Evolutionary conservation across 2,888 invertebrate genomes (phyloP).

Genomic region (Pollenia angustigena): DNA sequence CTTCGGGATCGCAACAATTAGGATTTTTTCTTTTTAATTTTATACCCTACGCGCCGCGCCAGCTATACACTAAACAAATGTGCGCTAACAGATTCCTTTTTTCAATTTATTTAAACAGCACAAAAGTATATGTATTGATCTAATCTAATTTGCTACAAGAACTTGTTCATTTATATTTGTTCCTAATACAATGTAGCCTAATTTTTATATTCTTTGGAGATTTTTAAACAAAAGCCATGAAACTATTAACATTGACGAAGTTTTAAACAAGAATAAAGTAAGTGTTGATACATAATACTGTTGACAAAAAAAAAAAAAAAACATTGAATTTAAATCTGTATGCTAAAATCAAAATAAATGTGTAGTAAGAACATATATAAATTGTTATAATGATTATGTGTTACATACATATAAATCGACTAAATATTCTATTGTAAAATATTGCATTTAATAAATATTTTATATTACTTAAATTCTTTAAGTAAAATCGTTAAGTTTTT

Average conservation of each 20-base stretch:
- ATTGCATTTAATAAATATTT: background rate
- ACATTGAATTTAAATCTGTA: constrained; percentile 1
- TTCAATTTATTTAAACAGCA: background rate
- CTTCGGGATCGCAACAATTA: too few species aligned
- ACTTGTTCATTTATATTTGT: background rate
- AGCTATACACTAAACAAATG: too few species aligned
- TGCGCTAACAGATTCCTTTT: too few species aligned
- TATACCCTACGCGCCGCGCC: too few species aligned
- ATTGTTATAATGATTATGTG: background rate
- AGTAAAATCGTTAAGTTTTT: constrained; percentile 52
- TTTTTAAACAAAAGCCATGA: background rate
- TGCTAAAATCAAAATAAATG: background rate
- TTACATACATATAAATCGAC: background rate
- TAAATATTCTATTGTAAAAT: constrained; percentile 1
- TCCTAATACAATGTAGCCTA: background rate
- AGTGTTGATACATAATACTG: constrained; percentile 4
- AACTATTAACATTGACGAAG: background rate
- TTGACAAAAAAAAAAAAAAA: too few species aligned
- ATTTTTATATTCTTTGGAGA: background rate
- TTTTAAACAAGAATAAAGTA: background rate
- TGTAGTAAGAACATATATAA: background rate
- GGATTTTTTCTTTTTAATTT: too few species aligned
- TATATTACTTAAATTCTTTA: constrained; percentile 42
- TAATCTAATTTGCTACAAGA: background rate
- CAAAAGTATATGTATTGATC: background rate